phyloP scores from a whole-genome alignment of 1,140 invertebrate species.

The Caenorhabditis elegans region DNA sequence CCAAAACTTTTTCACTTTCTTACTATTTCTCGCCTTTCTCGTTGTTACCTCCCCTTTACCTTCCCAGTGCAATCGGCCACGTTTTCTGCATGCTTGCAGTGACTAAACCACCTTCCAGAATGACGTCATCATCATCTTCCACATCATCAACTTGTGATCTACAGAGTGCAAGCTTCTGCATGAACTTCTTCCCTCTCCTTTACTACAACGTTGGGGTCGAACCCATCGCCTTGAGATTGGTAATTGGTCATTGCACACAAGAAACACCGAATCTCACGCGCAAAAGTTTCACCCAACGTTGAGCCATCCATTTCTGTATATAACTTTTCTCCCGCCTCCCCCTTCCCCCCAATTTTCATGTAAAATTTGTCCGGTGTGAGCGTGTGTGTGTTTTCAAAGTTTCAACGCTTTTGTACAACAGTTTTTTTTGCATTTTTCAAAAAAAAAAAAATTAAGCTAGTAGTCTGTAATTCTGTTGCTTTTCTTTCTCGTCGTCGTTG shows the following conservation, averaged over 20 bases:
- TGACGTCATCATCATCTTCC: neutral
- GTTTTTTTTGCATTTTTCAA: too few species aligned
- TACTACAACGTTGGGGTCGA: too few species aligned
- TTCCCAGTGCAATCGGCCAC: slow-evolving; percentile 21
- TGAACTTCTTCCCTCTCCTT: neutral
- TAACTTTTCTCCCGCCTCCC: neutral
- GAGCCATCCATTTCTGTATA: neutral
- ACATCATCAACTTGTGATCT: slow-evolving; percentile 24
- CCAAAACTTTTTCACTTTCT: slow-evolving; percentile 17
- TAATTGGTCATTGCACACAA: too few species aligned
- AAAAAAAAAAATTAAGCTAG: slow-evolving; percentile 13
- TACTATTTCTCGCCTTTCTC: slow-evolving; percentile 27
- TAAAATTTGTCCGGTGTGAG: slow-evolving; percentile 11
- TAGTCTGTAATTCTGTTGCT: slow-evolving; percentile 26
- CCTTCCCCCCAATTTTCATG: neutral
- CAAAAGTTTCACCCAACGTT: neutral
- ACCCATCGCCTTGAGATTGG: too few species aligned
- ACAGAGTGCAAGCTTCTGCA: neutral
- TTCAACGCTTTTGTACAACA: too few species aligned
- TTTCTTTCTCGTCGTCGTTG: too few species aligned
- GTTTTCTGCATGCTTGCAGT: neutral
- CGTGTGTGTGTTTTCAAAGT: too few species aligned
- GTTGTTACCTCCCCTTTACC: slow-evolving; percentile 36
- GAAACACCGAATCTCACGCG: too few species aligned
- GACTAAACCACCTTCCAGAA: neutral